These are phyloP conservation scores for Microtus agrestis DNA, from an alignment of 2,797 vertebrate genomes.

Conservation along the genomic window DNA sequence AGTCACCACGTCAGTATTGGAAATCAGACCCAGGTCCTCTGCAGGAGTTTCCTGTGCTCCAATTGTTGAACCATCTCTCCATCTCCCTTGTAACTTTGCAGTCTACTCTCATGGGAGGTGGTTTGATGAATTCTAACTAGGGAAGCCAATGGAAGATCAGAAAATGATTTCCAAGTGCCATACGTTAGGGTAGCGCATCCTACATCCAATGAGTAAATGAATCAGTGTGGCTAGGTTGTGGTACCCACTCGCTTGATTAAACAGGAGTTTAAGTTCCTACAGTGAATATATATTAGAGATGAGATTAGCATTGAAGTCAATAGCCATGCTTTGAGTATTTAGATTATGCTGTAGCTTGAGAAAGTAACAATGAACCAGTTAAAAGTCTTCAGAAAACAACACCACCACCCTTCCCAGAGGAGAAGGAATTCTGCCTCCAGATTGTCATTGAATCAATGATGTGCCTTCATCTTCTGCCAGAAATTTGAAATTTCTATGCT, in stretches of 20 bases:
- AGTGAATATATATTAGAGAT: neutral
- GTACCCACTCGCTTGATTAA: neutral
- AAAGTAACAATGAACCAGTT: neutral
- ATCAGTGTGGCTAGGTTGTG: neutral
- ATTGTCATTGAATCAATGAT: slow-evolving; percentile 4
- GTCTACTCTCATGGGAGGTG: neutral
- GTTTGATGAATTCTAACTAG: neutral
- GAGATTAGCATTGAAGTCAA: slow-evolving; percentile 18
- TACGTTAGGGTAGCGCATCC: neutral
- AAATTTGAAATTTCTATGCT: slow-evolving; percentile 40
- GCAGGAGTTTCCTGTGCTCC: neutral
- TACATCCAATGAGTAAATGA: neutral
- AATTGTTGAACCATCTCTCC: neutral
- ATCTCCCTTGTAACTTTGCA: neutral
- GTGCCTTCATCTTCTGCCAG: neutral
- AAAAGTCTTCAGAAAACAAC: slow-evolving; percentile 8
- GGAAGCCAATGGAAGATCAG: neutral
- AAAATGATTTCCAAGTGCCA: neutral
- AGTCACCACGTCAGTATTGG: neutral
- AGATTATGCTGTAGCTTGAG: neutral
- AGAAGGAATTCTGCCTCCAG: neutral
- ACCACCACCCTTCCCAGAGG: neutral
- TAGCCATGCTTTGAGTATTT: neutral
- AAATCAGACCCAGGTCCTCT: neutral
- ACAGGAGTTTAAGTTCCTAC: neutral